Evolutionary conservation across 2,797 vertebrate species (phyloP).

Genomic region (Delichon dasypus): DNA sequence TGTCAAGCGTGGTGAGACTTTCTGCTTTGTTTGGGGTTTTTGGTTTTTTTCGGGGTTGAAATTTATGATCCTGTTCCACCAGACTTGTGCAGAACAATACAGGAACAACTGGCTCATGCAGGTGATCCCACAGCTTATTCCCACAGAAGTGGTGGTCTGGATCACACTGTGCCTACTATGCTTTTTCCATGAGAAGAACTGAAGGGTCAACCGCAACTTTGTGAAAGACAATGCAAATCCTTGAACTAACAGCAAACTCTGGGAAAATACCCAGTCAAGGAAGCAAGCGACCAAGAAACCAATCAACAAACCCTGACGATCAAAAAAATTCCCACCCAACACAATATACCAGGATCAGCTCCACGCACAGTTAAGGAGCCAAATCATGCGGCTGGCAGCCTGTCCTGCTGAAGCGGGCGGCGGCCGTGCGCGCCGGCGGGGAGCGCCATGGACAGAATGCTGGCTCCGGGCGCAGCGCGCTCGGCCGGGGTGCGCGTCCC

Average conservation of each 20-base stretch:
- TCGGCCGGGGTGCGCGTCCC: fast-evolving
- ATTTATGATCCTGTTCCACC: neutral
- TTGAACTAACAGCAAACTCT: neutral
- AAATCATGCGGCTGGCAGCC: neutral
- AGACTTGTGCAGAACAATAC: neutral
- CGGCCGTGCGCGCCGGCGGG: too few species aligned
- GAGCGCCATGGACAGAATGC: neutral
- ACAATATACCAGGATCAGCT: neutral
- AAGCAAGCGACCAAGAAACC: neutral
- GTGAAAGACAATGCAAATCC: neutral
- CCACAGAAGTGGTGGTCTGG: neutral
- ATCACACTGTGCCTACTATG: neutral
- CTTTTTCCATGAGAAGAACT: neutral
- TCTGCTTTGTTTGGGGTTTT: neutral
- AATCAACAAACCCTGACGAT: neutral
- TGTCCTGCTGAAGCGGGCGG: neutral
- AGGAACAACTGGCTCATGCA: neutral
- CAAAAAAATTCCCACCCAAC: neutral
- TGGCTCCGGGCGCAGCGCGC: neutral
- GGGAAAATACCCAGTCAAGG: neutral
- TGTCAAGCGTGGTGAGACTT: neutral
- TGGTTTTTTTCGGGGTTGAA: neutral
- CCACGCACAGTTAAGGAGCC: fast-evolving
- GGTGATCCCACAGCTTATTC: neutral
- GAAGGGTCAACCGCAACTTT: neutral